Evolutionary conservation across 2,113 vertebrate genomes (phyloP), one percentile per base, ranked within the genome.

Genomic region (Prolemur simus): DNA sequence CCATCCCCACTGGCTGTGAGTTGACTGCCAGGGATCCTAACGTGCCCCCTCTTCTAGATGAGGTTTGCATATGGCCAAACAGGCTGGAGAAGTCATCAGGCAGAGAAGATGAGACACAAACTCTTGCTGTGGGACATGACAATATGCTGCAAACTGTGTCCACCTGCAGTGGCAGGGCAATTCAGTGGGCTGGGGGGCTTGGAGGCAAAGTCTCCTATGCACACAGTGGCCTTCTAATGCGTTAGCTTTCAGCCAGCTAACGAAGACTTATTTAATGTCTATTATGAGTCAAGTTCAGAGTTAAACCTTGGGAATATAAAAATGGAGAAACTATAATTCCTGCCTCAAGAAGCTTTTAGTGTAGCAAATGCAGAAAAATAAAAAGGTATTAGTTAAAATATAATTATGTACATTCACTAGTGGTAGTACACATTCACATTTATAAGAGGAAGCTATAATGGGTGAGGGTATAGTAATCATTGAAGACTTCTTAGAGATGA

Each of bases 81-180:
- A 87, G 87, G 11, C 47, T 74, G 18, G 64, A 88, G 8, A 56
- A 34, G 8, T n/a, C 7, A 1, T 73, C 25, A 64, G 34, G 37
- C 2, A 45, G 32, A 73, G 54, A 90, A 76, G 42, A 78, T 17
- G 68, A 69, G 32, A 80, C 49, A 84, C 3, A 49, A 78, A 12
- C n/a, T 84, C n/a, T 69, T 60, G 42, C 81, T 39, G n/a, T 85
- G 15, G 13, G 11, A 66, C 12, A 3, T 76, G 42, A 42, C 18
- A 78, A 34, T 69, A n/a, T 23, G 6, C 39, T 84, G 21, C n/a
- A 68, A 77, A 87, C 5, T 92, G 60, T 74, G 84, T 89, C 52
- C 14, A 21, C 23, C 21, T 81, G n/a, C 1, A 45, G 11, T 39
- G 63, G 6, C 27, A 42, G 34, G 21, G 34, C 11, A 77, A 2